Conservation (phyloP, 1,140 invertebrate genomes). For the Drosophila orena region DNA sequence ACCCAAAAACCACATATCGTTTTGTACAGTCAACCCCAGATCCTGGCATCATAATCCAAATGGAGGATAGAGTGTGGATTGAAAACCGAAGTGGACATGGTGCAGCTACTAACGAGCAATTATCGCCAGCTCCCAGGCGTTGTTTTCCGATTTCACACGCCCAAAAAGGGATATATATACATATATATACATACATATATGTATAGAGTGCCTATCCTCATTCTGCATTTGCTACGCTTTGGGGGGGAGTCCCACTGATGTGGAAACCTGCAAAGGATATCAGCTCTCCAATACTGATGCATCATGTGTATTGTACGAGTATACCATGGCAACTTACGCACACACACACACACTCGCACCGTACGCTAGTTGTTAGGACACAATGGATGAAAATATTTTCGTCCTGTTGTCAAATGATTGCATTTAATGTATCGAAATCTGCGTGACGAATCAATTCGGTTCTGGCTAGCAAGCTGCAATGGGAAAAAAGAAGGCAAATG, state of each 20-base stretch:
- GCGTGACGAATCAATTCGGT: slow-evolving; percentile 80
- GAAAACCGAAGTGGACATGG: slow-evolving; percentile 52
- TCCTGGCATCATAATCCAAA: slow-evolving; percentile 9
- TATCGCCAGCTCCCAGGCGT: slow-evolving; percentile 76
- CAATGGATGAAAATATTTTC: slow-evolving; percentile 84
- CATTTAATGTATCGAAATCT: slow-evolving; percentile 84
- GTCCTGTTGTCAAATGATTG: slow-evolving; percentile 85
- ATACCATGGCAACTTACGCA: not conserved
- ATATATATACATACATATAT: no score
- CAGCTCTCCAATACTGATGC: not conserved
- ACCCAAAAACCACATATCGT: no score
- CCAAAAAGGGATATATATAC: not conserved
- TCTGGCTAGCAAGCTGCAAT: slow-evolving; percentile 52
- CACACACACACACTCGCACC: slow-evolving; percentile 24
- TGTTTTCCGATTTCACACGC: slow-evolving; percentile 54
- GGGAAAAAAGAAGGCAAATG: slow-evolving; percentile 9
- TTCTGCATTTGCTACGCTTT: slow-evolving; percentile 75
- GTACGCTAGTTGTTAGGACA: slow-evolving; percentile 68
- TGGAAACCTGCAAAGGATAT: slow-evolving; percentile 20
- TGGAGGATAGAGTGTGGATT: not conserved
- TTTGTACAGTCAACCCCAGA: slow-evolving; percentile 10
- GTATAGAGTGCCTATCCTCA: slow-evolving; percentile 31
- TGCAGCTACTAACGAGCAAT: slow-evolving; percentile 81
- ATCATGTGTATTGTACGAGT: not conserved
- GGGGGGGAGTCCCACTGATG: slow-evolving; percentile 65